Evolutionary conservation across 2,888 invertebrate species (phyloP).

Genomic region (Cataglyphis livida): DNA sequence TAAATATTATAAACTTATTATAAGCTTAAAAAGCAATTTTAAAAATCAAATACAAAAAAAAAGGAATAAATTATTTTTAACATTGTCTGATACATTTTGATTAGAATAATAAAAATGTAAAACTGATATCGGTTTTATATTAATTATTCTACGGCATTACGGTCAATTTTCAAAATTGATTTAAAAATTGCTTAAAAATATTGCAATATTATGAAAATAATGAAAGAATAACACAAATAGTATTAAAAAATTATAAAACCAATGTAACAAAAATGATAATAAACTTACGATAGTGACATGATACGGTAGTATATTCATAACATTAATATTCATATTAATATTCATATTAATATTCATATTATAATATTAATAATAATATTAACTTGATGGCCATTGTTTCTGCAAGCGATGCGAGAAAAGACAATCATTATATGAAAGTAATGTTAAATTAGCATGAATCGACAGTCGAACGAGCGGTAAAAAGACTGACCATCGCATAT

Average conservation of each 20-base stretch:
- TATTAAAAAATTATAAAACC: background rate
- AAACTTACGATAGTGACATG: background rate
- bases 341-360: background rate
- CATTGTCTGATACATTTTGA: background rate
- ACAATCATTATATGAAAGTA: slow-evolving; percentile 38
- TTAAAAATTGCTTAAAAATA: background rate
- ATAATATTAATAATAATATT: background rate
- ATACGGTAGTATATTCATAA: background rate
- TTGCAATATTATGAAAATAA: background rate
- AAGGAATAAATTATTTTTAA: background rate
- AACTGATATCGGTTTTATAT: background rate
- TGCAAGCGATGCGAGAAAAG: background rate
- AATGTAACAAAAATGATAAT: background rate
- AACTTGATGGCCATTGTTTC: background rate
- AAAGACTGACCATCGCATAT: slow-evolving; percentile 10
- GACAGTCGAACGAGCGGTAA: background rate
- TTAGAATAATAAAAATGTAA: background rate
- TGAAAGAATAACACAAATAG: background rate
- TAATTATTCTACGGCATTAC: background rate
- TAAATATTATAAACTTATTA: background rate
- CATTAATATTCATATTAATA: background rate
- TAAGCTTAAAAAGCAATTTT: background rate
- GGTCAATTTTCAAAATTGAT: background rate
- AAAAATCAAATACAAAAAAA: background rate
- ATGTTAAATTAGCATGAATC: slow-evolving; percentile 47